Evolutionary conservation across 2,113 vertebrate genomes (phyloP).

Genomic region (Chaetura pelagica): DNA sequence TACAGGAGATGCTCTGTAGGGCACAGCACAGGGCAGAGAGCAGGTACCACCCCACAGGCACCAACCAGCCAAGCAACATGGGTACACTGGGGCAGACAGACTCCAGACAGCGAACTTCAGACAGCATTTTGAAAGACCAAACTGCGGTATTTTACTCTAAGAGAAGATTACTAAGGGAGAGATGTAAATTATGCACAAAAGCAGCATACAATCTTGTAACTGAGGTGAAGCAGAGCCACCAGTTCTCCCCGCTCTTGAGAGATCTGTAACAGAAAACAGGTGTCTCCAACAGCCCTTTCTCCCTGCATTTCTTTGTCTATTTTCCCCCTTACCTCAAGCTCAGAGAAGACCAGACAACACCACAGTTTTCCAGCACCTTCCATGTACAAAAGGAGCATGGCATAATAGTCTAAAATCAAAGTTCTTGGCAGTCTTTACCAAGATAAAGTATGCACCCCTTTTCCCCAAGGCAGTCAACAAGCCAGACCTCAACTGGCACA

Average conservation of each 20-base stretch:
- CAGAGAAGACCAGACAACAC: neutral
- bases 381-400: neutral
- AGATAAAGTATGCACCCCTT: neutral
- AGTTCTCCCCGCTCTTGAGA: neutral
- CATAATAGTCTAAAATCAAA: neutral
- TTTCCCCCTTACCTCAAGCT: neutral
- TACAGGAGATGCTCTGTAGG: accelerated
- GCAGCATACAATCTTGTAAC: neutral
- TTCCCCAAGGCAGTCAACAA: neutral
- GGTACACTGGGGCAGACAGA: neutral
- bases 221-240: neutral
- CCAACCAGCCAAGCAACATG: too few species aligned
- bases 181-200: neutral
- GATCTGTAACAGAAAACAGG: neutral
- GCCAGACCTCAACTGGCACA: neutral
- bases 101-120: neutral
- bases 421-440: neutral
- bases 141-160: neutral
- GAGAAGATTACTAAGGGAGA: neutral
- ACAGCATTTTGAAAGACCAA: neutral
- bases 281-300: neutral
- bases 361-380: neutral
- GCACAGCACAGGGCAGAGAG: neutral
- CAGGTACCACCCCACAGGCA: accelerated
- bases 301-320: neutral